Conservation (phyloP, 2,888 invertebrate species). For the Thera obeliscata region DNA sequence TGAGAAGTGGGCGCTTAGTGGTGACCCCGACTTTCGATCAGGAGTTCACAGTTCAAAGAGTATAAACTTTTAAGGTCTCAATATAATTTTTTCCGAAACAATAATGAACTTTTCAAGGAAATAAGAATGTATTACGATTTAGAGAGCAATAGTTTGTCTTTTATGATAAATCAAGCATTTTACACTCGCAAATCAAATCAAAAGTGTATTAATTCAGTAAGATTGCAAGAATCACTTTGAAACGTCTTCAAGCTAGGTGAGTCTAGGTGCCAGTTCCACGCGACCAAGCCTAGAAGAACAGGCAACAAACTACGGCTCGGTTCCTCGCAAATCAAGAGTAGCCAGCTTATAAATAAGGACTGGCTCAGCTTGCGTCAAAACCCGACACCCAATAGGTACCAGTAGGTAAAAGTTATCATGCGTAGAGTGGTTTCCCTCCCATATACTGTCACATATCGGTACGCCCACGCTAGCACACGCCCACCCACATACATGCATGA, state of each 20-base stretch:
- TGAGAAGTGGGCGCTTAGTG: slow-evolving; percentile 26
- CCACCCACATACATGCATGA: slow-evolving; percentile 56
- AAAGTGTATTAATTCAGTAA: no score
- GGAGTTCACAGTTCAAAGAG: slow-evolving; percentile 7
- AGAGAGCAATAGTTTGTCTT: no score
- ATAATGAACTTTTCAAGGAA: no score
- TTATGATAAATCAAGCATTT: no score
- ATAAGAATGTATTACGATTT: background rate
- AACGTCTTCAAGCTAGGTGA: no score
- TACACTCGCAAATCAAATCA: no score
- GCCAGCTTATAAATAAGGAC: background rate
- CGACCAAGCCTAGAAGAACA: no score
- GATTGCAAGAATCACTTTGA: no score
- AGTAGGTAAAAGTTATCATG: slow-evolving; percentile 31
- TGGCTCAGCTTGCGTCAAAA: background rate
- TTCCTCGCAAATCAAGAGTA: background rate
- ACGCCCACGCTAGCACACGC: slow-evolving; percentile 71
- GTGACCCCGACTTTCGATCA: slow-evolving; percentile 4
- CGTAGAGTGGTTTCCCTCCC: slow-evolving; percentile 40
- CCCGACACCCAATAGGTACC: slow-evolving; percentile 24
- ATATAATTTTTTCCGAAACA: no score
- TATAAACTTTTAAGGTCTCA: background rate
- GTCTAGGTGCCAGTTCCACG: no score
- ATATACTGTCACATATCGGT: slow-evolving; percentile 58
- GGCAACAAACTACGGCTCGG: no score